Base-by-base conservation (phyloP, 2,113 vertebrate species). In the Vulpes lagopus region DNA sequence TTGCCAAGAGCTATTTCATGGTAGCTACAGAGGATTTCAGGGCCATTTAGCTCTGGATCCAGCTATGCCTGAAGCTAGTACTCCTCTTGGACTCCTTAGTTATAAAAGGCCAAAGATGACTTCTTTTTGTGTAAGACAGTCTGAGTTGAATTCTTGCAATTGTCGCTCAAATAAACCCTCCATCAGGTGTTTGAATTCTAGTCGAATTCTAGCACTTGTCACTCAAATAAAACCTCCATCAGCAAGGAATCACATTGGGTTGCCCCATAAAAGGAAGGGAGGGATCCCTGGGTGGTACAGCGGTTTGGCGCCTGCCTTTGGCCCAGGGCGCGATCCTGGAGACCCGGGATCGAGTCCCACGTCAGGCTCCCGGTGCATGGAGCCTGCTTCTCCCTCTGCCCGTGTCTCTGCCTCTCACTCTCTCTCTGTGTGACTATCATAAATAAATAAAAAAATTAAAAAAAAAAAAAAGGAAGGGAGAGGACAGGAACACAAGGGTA, bases 81-180 rank as follows among this genome's bases (percentile, higher is more conserved):
- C 23, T 59, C n/a, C 17, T 27, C 10, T 79, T 74, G 23, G 19
- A 73, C 5, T 79, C 62, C 49, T 85, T 3, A 76, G 3, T 65
- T 95, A 23, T 76, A 2, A 69, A 67, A 69, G 14, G 55, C 8
- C 38, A 92, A 65, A 22, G 25, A n/a, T 32, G 14, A 32, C 8
- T 27, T 89, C 51, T 62, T 86, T 96, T 62, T 67, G n/a, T 57
- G 30, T 83, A 73, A 64, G 16, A 23, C 22, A 65, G 32, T 64
- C 17, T 78, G 17, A 94, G 23, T 49, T 96, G 65, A 97, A 74
- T 59, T 97, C 79, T 92, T 82, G 64, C 49, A 78, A 15, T 89
- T 60, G 38, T 7, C 49, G 60, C 43, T 71, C 25, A 78, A 49
- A 17, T 32, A 67, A 51, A 78, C 27, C 7, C 35, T 95, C 95